Evolutionary conservation across 1,140 invertebrate species (phyloP).

Genomic region (Calliphora vicina): DNA sequence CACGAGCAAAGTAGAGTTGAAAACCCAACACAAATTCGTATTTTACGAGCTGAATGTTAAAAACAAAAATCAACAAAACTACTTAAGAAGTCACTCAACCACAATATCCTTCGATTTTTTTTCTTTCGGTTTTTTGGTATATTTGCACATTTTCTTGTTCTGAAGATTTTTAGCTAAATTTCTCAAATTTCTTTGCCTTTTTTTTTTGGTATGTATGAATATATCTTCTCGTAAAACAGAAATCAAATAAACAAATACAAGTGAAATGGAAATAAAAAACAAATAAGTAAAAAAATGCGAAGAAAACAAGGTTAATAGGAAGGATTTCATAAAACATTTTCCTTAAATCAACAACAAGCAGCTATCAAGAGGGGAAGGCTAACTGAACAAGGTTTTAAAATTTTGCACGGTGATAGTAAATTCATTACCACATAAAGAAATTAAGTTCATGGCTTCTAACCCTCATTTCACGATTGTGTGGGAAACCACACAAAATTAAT

Average conservation of each 20-base stretch:
- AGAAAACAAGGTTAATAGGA: neutral
- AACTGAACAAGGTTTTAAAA: too few species aligned
- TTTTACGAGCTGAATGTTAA: neutral
- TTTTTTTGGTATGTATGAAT: neutral
- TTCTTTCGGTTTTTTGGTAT: too few species aligned
- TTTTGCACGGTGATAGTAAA: too few species aligned
- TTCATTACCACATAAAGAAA: too few species aligned
- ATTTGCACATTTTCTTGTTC: neutral
- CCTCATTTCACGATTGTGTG: too few species aligned
- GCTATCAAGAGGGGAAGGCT: neutral
- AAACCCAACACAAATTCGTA: too few species aligned
- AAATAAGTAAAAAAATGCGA: neutral
- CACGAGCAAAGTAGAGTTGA: neutral
- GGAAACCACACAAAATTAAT: too few species aligned
- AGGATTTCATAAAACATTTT: neutral
- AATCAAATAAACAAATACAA: neutral
- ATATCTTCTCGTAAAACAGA: neutral
- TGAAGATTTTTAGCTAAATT: neutral
- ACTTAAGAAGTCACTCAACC: conserved; percentile 29
- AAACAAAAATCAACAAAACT: conserved; percentile 26
- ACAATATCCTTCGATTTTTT: conserved; percentile 20
- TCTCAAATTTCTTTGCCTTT: neutral
- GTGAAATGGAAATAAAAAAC: neutral
- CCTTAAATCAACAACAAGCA: neutral
- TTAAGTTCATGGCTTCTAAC: too few species aligned